phyloP scores from a whole-genome alignment of 2,113 vertebrate species.

The Piliocolobus tephrosceles region DNA sequence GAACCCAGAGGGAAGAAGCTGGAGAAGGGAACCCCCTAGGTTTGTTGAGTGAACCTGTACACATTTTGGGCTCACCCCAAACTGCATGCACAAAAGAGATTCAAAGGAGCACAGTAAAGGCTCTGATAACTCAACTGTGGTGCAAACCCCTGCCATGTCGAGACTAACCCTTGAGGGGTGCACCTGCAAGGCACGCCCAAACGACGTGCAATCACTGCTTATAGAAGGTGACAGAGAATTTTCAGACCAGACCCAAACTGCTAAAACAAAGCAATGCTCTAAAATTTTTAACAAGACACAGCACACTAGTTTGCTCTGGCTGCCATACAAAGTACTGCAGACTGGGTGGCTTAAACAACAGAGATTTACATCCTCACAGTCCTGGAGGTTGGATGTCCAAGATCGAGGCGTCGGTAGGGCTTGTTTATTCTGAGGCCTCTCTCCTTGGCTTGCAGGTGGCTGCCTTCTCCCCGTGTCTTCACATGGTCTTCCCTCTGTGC shows the following conservation, averaged over 20 bases:
- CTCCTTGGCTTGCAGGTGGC: neutral
- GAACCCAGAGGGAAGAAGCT: no score
- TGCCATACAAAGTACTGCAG: neutral
- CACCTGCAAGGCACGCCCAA: rapidly evolving
- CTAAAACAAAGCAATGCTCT: neutral
- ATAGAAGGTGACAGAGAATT: neutral
- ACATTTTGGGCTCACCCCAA: neutral
- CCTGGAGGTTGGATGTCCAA: neutral
- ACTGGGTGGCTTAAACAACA: neutral
- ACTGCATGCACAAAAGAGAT: rapidly evolving
- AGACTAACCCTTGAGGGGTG: neutral
- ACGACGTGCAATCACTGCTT: rapidly evolving
- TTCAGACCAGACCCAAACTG: neutral
- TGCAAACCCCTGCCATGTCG: no score
- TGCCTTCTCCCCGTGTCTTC: no score
- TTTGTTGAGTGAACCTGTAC: no score
- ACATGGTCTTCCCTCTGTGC: no score
- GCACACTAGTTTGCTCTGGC: neutral
- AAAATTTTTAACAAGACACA: no score
- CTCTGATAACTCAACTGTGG: neutral
- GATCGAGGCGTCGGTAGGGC: neutral
- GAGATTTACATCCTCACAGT: neutral
- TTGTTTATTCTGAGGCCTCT: neutral
- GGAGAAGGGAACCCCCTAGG: no score
- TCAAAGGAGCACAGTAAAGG: rapidly evolving